These are phyloP conservation scores for Caenorhabditis drosophilae DNA, from an alignment of 2,888 invertebrate species.

Conservation along the genomic window DNA sequence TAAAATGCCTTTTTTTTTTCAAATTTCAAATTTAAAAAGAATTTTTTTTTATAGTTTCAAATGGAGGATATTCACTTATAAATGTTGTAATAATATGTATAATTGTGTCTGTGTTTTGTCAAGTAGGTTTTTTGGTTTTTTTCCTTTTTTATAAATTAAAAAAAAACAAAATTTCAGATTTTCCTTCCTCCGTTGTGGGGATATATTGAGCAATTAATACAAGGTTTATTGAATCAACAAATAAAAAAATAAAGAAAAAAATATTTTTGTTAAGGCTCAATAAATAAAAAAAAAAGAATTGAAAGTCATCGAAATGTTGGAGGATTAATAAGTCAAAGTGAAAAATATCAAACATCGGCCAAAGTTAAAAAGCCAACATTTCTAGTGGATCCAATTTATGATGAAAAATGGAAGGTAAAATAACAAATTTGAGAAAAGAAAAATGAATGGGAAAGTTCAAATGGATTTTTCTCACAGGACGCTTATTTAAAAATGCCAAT, in stretches of 20 bases:
- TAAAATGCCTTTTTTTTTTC: neutral
- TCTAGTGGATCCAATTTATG: conserved; percentile 31
- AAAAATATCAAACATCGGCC: conserved; percentile 3
- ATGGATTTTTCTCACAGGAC: no score
- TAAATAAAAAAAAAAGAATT: conserved; percentile 8
- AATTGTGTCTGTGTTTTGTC: conserved; percentile 30
- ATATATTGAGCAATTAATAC: no score
- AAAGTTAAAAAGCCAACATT: conserved; percentile 26
- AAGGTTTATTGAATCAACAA: no score
- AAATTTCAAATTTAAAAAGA: no score
- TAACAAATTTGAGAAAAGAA: no score
- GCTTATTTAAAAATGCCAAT: conserved; percentile 25
- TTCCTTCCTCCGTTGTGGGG: conserved; percentile 13
- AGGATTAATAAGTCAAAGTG: neutral
- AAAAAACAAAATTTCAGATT: no score
- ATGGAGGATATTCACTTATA: neutral
- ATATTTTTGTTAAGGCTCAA: conserved; percentile 8
- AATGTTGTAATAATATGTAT: conserved; percentile 23
- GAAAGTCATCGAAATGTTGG: neutral
- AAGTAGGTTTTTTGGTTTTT: no score
- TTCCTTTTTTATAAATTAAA: no score
- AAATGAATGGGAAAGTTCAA: no score
- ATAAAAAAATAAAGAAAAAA: no score
- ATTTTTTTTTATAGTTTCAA: no score
- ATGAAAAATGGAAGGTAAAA: conserved; percentile 38